phyloP scores from a whole-genome alignment of 2,113 vertebrate species.

The Candoia aspera region DNA sequence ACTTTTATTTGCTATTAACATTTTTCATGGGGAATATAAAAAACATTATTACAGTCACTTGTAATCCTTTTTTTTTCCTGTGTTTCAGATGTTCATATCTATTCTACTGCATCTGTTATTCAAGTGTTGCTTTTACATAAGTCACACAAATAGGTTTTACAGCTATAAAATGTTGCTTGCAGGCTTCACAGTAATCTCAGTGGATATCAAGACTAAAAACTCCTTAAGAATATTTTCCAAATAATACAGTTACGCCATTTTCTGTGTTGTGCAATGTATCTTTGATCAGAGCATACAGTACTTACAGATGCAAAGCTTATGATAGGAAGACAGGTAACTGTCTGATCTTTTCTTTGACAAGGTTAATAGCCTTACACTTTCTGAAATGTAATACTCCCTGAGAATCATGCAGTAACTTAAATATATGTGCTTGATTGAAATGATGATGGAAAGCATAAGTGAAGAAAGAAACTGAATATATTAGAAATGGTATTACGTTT shows the following conservation, averaged over 20 bases:
- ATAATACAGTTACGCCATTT: background rate
- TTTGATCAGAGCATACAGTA: slow-evolving; percentile 14
- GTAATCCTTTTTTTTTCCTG: background rate
- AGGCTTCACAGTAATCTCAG: background rate
- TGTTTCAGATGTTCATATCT: background rate
- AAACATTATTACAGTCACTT: background rate
- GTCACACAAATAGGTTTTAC: background rate
- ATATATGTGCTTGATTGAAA: background rate
- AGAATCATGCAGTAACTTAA: background rate
- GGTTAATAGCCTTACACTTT: slow-evolving; percentile 1
- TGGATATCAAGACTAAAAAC: background rate
- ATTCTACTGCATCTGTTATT: background rate
- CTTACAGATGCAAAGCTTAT: background rate
- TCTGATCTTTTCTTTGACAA: slow-evolving; percentile 3
- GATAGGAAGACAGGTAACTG: background rate
- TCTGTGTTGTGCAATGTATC: background rate
- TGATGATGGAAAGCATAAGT: background rate
- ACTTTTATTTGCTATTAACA: slow-evolving; percentile 1
- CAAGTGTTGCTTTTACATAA: background rate
- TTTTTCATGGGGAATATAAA: background rate
- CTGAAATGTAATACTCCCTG: background rate
- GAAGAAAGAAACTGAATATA: background rate
- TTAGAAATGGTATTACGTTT: background rate
- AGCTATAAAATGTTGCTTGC: background rate
- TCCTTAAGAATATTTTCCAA: background rate